Base-by-base conservation (phyloP, 2,113 vertebrate genomes). In the Phrynosoma platyrhinos region DNA sequence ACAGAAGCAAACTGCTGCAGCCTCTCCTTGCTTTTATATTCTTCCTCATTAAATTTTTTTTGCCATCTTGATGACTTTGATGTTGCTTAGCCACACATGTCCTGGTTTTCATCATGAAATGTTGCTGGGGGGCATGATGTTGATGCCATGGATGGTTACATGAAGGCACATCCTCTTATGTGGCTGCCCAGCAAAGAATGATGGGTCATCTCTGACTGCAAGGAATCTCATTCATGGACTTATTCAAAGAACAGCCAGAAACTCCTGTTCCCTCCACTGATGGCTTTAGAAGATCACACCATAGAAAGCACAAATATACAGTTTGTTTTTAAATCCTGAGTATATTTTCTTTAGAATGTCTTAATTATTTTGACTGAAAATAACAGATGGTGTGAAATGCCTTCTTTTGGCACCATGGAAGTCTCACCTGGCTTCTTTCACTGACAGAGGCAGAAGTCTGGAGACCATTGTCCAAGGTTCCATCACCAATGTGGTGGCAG, bases 351-450 rank as follows among this genome's bases (percentile, higher is more conserved):
- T 86, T 58, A 62, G n/a, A 71, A 21, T 27, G 3, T 32, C 27
- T 32, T 71, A 72, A n/a, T 90, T 86, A 78, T 90, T 86, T 86
- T 90, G 72, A 71, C 84, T 86, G 88, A 82, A 90, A 83, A 86
- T 83, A 83, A 53, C 47, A 64, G 47, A 55, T 3, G 27, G 79
- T 90, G 66, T 77, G 74, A 83, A 86, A 83, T 82, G 58, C 27
- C 76, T 32, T 79, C 74, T 25, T 9, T 85, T 53, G 71, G 69
- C 55, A 78, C 25, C 47, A 78, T n/a, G 52, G 75, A 58, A 84
- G 52, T 27, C 64, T 88, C 76, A 71, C 64, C n/a, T 64, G 69
- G 69, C 42, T 76, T 82, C 75, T 66, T 86, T 16, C 27, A 42
- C 2, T n/a, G 47, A 55, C 32, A 2, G 12, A 88, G 82, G 74